Evolutionary conservation across 2,113 vertebrate genomes (phyloP).

Genomic region (Oryzias javanicus): DNA sequence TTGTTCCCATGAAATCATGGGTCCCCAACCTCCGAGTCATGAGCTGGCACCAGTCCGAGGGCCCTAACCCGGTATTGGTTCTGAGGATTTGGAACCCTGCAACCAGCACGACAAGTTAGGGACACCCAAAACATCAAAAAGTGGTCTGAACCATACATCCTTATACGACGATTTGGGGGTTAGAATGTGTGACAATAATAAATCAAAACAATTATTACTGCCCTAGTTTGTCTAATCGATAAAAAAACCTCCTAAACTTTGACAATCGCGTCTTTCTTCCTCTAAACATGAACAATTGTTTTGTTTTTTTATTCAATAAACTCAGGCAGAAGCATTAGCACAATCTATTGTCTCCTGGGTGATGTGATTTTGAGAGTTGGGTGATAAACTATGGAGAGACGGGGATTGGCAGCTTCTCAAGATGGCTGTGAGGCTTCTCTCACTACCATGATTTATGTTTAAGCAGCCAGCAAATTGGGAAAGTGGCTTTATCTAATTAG

Average conservation of each 20-base stretch:
- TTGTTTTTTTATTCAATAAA: slow-evolving; percentile 34
- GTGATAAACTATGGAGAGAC: slow-evolving; percentile 49
- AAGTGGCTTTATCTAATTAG: slow-evolving; percentile 80
- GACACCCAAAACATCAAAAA: no score
- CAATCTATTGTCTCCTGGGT: slow-evolving; percentile 58
- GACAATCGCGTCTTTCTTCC: slow-evolving; percentile 40
- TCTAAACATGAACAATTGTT: slow-evolving; percentile 30
- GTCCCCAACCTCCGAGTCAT: no score
- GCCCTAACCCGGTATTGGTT: no score
- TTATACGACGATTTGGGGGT: no score
- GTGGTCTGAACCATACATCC: no score
- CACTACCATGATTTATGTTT: slow-evolving; percentile 71
- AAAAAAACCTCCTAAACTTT: background rate
- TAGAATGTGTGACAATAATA: no score
- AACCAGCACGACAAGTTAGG: no score
- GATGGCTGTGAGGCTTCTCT: slow-evolving; percentile 66
- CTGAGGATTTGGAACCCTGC: no score
- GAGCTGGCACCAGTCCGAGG: no score
- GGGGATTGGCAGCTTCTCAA: slow-evolving; percentile 68
- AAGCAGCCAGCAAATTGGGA: slow-evolving; percentile 79
- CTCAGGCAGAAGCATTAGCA: slow-evolving; percentile 35
- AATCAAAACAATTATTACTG: no score
- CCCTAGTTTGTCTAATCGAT: no score
- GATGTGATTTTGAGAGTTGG: slow-evolving; percentile 50
- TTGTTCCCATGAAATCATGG: no score